Base-by-base conservation (phyloP, 2,113 vertebrate genomes). In the Nansenia antarctica region DNA sequence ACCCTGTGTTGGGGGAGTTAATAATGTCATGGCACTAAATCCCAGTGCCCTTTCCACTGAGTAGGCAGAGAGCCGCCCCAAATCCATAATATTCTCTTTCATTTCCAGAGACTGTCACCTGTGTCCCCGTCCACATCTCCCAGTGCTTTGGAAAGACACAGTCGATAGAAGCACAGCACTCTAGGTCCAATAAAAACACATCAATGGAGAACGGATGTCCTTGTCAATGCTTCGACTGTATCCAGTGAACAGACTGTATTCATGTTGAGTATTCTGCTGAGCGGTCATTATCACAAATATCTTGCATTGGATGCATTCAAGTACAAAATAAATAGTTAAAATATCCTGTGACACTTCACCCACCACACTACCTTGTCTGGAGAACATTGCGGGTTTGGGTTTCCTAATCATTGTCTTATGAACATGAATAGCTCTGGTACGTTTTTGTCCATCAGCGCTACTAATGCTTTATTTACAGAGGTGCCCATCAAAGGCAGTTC, bases 11-110 rank as follows among this genome's bases (percentile, higher is more conserved):
- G 39, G 45, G 54, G 47, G 37, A 74, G 67, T 78, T 84, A 68
- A 86, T 85, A 84, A 83, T 85, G 80, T 69, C 77, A 73, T 67
- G 74, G 59, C 52, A 42, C 47, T 68, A 71, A 74, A 70, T 74
- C 78, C 76, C 49, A 52, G 31, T 85, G 74, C 69, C 74, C 74
- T 81, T 85, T 81, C 67, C 67, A 67, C 29, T 57, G 65, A 54
- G 34, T 54, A 60, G 66, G 49, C 49, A 58, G 20, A 9, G 34
- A 49, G 31, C 52, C 60, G 5, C 34, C 55, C 69, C 49, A 69
- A 80, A 54, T 67, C 76, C 69, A 24, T 68, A 60, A 72, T 53
- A 64, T 72, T 68, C 55, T 5, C 66, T 65, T 77, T 80, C 63
- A 76, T 75, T 73, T 72, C 18, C 30, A 69, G 27, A 73, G 30